phyloP scores from a whole-genome alignment of 2,113 vertebrate genomes.

The Lutjanus erythropterus region DNA sequence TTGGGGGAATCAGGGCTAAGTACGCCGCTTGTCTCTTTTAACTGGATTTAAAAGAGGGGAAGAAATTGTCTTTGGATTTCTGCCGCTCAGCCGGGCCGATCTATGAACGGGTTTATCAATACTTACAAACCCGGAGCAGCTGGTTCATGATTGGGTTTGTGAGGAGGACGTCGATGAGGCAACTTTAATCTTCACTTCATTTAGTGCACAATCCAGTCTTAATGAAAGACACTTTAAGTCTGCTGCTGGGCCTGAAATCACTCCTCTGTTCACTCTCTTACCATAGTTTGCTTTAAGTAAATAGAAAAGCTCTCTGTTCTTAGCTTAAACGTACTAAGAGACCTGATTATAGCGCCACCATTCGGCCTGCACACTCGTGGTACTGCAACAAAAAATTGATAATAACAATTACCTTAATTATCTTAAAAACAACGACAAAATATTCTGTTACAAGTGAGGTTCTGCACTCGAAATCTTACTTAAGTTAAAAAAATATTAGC shows the following conservation, averaged over 20 bases:
- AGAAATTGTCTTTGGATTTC: conserved; percentile 1
- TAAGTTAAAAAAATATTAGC: too few species aligned
- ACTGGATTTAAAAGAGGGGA: background rate
- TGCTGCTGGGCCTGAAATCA: background rate
- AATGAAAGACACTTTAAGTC: background rate
- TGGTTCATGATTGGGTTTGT: background rate
- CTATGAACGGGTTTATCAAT: background rate
- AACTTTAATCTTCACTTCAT: conserved; percentile 32
- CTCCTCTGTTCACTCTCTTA: background rate
- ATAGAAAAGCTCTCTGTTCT: too few species aligned
- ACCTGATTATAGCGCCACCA: too few species aligned
- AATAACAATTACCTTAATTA: too few species aligned
- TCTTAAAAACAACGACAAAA: too few species aligned
- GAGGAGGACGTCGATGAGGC: background rate
- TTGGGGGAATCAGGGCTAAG: conserved; percentile 11
- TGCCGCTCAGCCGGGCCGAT: background rate
- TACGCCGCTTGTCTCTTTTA: background rate
- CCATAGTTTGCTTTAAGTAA: too few species aligned
- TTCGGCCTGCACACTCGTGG: too few species aligned
- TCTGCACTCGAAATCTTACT: too few species aligned
- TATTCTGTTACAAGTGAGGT: too few species aligned
- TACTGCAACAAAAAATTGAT: too few species aligned
- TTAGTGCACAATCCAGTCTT: background rate
- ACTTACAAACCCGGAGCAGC: background rate
- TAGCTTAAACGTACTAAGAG: too few species aligned